Evolutionary conservation across 1,140 invertebrate genomes (phyloP), one percentile per base, ranked within the genome.

Genomic region (Drosophila kurseongensis): DNA sequence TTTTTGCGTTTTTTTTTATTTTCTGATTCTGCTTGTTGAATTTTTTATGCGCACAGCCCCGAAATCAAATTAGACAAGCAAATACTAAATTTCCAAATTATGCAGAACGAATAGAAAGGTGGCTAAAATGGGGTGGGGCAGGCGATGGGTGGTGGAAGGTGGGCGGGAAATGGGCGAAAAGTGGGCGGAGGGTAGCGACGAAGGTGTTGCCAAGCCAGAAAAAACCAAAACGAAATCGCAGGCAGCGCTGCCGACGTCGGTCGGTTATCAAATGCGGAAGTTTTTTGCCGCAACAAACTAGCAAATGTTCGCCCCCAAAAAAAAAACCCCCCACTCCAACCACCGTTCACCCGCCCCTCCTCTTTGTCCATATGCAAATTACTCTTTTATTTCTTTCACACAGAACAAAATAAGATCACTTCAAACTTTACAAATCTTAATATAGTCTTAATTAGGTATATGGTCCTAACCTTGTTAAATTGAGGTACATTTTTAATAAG

Each of bases 221-320:
- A 42, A 63, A 55, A 32, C 16, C 50, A 29, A 61, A 60, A 48
- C 57, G 29, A 42, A 69, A 57, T 29, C 47, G 23, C 50, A 23
- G 35, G 27, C 71, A 23, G 14, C 48, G 23, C 45, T 29, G 44
- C 36, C 42, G 42, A 9, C 48, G 42, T 47, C 44, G 27, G 38
- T n/a, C 52, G 81, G 76, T 85, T 85, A 85, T 85, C 81, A 85
- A 85, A 85, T 84, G 75, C 81, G 81, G 81, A 85, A 85, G 81
- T 75, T 80, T 66, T 66, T 78, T 80, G 63, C 59, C 52, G 67
- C 77, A 85, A 51, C 68, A 69, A 59, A 62, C 68, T 58, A 74
- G 45, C 50, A 69, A 69, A 48, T 48, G 44, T 57, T 57, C 27
- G 38, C 23, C 50, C 47, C 38, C 16, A 10, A 50, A 50, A 50